Base-by-base conservation (phyloP, 1,140 invertebrate species). In the Colletes latitarsis region DNA sequence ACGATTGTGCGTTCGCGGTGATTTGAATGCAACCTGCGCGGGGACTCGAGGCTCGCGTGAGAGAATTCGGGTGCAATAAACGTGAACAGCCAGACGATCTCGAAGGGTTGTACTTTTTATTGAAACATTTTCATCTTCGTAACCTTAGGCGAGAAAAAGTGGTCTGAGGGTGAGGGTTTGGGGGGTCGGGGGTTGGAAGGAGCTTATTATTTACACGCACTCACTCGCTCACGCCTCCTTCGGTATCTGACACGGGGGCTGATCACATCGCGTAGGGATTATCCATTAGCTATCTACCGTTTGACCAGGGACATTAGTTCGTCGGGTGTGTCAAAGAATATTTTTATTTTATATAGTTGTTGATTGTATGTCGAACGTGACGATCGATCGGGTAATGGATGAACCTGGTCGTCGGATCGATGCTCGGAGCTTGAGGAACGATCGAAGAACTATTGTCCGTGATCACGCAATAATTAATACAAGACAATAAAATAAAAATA, bases 31-130 rank as follows among this genome's bases (percentile, higher is more conserved):
- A 84, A 77, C 80, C 77, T 68, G 76, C 71, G 70, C 46, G 52
- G 46, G 39, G 43, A 46, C 43, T 3, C 43, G 43, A 46, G 43
- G 4, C 14, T 52, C 46, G 58, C 64, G 72, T 81, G 64, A 68
- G 43, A 46, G 57, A 53, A 83, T 83, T 74, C 75, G 57, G 77
- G 57, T 80, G 9, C 12, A 82, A 77, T 76, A 73, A 84, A 85
- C 12, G 49, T 73, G 30, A 57, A 68, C 49, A 41, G 21, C 17
- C 6, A 71, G n/a, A 66, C 53, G 80, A n/a, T 57, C 12, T 77
- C 57, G 52, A 87, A 89, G 86, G 86, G 89, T 92, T 92, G 91
- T 92, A 92, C 90, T 92, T 91, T 92, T 92, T 92, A 92, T 92
- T 92, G 86, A 88, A 92, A 91, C 85, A 88, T 87, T 89, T 77